Percentiles rank a stretch among this genome's conserved stretches.
phyloP scores from a whole-genome alignment of 2,797 vertebrate genomes.

The Acanthurus leucopareius region DNA sequence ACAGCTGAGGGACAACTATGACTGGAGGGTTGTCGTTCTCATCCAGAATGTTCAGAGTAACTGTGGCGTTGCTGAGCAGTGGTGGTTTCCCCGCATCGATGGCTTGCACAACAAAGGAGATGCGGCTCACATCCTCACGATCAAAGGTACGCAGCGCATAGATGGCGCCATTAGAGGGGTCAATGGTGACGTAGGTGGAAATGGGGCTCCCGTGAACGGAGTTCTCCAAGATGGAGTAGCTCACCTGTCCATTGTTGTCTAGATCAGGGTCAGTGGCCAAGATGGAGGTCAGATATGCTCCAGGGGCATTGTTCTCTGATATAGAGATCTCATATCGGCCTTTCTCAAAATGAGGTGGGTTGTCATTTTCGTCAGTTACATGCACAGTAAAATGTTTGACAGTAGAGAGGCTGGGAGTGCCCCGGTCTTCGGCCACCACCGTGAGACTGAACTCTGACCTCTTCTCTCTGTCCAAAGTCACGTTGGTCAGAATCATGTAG shows the following conservation, averaged over 20 bases:
- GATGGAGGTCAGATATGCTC: conserved; percentile 93
- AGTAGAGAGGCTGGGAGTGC: conserved; percentile 92
- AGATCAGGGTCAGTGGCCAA: conserved; percentile 93
- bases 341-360: conserved; percentile 94
- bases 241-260: conserved; percentile 94
- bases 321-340: conserved; percentile 93
- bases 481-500: conserved; percentile 96
- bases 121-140: conserved; percentile 93
- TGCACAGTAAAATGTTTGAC: conserved; percentile 96
- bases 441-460: conserved; percentile 95
- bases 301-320: conserved; percentile 95
- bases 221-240: conserved; percentile 94
- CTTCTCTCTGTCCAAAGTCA: conserved; percentile 93
- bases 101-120: conserved; percentile 94
- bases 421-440: conserved; percentile 94
- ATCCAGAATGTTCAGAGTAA: conserved; percentile 92
- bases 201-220: conserved; percentile 91
- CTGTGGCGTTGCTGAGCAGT: conserved; percentile 90
- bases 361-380: conserved; percentile 95
- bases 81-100: conserved; percentile 91
- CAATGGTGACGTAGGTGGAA: conserved; percentile 95
- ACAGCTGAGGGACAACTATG: conserved; percentile 90
- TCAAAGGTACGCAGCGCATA: conserved; percentile 95
- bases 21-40: conserved; percentile 95
- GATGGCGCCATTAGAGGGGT: conserved; percentile 94